Conservation (phyloP, 2,888 invertebrate species). For the Brenthis hecate region DNA sequence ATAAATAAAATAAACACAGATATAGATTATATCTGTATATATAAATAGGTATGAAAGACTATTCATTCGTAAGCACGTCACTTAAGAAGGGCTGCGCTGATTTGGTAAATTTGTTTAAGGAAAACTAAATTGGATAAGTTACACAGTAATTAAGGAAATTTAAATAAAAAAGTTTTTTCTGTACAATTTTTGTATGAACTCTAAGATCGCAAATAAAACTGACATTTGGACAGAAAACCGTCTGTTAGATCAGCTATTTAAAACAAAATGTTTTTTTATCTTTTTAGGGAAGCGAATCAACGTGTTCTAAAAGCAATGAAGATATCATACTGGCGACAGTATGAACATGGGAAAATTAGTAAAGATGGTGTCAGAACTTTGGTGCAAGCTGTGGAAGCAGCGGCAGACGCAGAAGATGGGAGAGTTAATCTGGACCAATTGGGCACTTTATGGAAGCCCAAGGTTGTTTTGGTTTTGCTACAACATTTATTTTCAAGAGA, state of each 20-base stretch:
- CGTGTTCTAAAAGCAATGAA: slow-evolving; percentile 84
- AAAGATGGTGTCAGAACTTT: slow-evolving; percentile 81
- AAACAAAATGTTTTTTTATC: background rate
- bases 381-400: slow-evolving; percentile 78
- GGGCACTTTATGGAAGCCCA: slow-evolving; percentile 71
- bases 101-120: too few relatives aligned
- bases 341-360: slow-evolving; percentile 84
- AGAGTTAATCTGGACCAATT: slow-evolving; percentile 70
- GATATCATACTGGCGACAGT: slow-evolving; percentile 85
- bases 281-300: slow-evolving; percentile 80
- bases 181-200: too few relatives aligned
- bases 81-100: too few relatives aligned
- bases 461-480: slow-evolving; percentile 44
- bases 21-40: too few relatives aligned
- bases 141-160: too few relatives aligned
- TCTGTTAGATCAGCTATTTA: background rate
- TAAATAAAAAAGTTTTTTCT: too few relatives aligned
- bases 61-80: too few relatives aligned
- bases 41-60: too few relatives aligned
- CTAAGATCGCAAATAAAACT: too few relatives aligned
- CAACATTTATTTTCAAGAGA: too few relatives aligned
- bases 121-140: too few relatives aligned
- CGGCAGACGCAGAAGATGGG: slow-evolving; percentile 72
- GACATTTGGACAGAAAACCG: background rate
- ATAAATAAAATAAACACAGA: too few relatives aligned